These are phyloP conservation scores for Origma solitaria DNA, from an alignment of 2,113 vertebrate genomes.

Conservation along the genomic window DNA sequence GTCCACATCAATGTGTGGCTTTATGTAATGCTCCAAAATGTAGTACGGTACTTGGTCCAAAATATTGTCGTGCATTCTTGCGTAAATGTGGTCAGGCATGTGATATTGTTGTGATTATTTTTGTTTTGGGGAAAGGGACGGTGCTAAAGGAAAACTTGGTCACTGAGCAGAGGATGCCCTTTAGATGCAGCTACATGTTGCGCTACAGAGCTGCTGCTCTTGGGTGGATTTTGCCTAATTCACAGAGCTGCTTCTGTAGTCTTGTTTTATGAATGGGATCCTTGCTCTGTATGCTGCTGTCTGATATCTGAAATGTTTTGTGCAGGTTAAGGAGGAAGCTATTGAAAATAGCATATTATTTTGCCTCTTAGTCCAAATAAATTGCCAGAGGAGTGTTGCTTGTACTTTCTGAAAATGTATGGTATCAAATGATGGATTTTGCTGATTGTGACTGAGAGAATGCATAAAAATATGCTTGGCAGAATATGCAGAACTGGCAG, in stretches of 20 bases:
- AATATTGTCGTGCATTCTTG: slow-evolving; percentile 45
- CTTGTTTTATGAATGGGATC: not conserved
- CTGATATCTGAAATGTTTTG: not conserved
- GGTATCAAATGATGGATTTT: not conserved
- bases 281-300: slow-evolving; percentile 29
- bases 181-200: not conserved
- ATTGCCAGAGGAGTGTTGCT: slow-evolving; percentile 38
- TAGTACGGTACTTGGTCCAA: slow-evolving; percentile 23
- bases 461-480: slow-evolving; percentile 10
- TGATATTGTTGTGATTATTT: slow-evolving; percentile 21
- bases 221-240: not conserved
- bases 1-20: not conserved
- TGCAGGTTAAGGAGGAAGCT: slow-evolving; percentile 25
- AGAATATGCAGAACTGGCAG: not conserved
- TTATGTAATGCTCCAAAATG: not conserved
- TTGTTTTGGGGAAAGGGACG: not conserved
- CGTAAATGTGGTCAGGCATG: slow-evolving; percentile 32
- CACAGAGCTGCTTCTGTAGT: not conserved
- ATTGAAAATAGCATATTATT: slow-evolving; percentile 25
- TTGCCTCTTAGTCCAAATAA: slow-evolving; percentile 46
- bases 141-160: not conserved
- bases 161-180: not conserved
- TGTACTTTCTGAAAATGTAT: slow-evolving; percentile 15
- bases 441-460: not conserved
- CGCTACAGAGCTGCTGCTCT: not conserved